Evolutionary conservation across 2,113 vertebrate species (phyloP).

Genomic region (Fulmarus glacialis): DNA sequence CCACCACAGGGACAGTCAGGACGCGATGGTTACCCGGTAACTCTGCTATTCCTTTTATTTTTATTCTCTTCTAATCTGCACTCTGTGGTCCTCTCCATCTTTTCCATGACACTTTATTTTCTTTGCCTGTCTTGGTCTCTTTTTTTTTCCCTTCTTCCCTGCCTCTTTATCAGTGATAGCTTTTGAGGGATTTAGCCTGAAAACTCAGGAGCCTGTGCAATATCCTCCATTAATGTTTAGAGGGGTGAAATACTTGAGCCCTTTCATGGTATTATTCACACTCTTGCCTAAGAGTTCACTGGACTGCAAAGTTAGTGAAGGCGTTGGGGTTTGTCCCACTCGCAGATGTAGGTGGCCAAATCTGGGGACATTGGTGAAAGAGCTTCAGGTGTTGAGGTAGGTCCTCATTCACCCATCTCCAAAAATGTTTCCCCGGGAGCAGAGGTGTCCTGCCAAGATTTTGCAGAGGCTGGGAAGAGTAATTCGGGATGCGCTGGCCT

Average conservation of each 20-base stretch:
- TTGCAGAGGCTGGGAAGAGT: neutral
- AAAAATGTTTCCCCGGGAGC: neutral
- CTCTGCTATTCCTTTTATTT: conserved; percentile 69
- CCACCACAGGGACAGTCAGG: conserved; percentile 93
- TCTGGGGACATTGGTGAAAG: neutral
- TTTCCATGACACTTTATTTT: neutral
- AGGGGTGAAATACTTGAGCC: neutral
- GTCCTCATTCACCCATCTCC: neutral
- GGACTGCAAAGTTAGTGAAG: neutral
- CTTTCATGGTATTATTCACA: neutral
- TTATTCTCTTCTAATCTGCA: neutral
- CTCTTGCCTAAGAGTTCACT: neutral
- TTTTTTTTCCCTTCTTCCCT: neutral
- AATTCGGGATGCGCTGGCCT: neutral
- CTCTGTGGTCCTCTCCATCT: neutral
- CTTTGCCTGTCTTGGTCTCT: neutral
- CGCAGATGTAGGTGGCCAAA: neutral
- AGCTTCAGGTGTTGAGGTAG: neutral
- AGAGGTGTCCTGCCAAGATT: neutral
- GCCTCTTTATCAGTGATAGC: neutral
- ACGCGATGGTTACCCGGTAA: conserved; percentile 99
- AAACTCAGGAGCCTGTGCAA: neutral
- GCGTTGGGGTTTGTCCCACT: neutral
- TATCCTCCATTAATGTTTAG: neutral
- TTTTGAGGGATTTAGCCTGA: neutral